Conservation (phyloP, 2,113 vertebrate species). For the Bufo bufo region DNA sequence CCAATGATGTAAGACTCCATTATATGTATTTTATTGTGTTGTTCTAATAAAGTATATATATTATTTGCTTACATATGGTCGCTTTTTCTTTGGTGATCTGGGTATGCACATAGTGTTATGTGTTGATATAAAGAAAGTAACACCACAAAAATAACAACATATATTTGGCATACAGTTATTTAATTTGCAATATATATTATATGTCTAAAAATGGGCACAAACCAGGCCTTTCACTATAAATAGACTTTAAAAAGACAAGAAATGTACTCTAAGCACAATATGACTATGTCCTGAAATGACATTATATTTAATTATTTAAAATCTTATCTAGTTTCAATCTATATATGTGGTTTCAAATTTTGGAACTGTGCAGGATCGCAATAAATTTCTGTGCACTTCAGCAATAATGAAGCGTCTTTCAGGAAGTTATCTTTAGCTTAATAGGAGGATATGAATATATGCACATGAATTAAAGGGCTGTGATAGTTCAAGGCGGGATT, state of each 20-base stretch:
- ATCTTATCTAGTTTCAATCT: slow-evolving; percentile 29
- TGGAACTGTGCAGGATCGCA: slow-evolving; percentile 37
- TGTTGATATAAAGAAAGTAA: no score
- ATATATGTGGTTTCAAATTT: slow-evolving; percentile 39
- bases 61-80: no score
- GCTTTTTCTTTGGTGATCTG: no score
- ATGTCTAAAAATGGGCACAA: no score
- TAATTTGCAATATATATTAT: no score
- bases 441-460: slow-evolving; percentile 34
- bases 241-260: background rate
- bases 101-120: no score
- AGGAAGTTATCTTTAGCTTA: slow-evolving; percentile 28
- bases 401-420: slow-evolving; percentile 34
- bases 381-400: slow-evolving; percentile 49
- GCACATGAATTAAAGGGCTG: slow-evolving; percentile 47
- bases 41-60: no score
- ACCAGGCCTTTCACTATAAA: no score
- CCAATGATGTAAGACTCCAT: no score
- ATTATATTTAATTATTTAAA: slow-evolving; percentile 31
- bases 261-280: background rate
- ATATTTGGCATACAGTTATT: no score
- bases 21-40: no score
- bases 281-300: slow-evolving; percentile 19
- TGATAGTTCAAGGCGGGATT: slow-evolving; percentile 42
- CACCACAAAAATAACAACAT: no score